Evolutionary conservation across 2,797 vertebrate species (phyloP).

Genomic region (Sebastes taczanowskii): DNA sequence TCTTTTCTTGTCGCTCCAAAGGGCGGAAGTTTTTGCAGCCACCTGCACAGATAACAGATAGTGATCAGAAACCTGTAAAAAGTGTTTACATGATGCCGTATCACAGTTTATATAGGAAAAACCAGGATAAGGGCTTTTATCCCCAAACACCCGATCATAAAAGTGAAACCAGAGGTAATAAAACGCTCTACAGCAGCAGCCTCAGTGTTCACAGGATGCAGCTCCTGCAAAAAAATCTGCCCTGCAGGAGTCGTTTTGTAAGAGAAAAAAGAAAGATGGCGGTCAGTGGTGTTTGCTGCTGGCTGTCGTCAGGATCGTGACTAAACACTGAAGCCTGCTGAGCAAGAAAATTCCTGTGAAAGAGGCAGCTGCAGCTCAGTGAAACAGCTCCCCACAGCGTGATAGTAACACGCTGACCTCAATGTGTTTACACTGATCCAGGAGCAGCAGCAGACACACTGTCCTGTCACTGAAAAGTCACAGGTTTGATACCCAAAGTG

Average conservation of each 20-base stretch:
- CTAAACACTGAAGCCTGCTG: slow-evolving; percentile 7
- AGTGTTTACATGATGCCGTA: background rate
- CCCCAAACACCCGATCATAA: background rate
- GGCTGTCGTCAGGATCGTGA: slow-evolving; percentile 4
- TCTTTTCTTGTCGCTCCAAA: too few species aligned
- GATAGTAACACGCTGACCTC: background rate
- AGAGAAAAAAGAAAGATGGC: background rate
- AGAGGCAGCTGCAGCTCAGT: background rate
- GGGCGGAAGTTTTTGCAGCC: background rate
- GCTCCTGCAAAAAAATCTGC: background rate
- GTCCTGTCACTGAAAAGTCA: background rate
- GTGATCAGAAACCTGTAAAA: background rate
- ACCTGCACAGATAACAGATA: background rate
- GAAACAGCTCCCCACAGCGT: background rate
- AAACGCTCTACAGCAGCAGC: background rate
- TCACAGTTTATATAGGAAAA: background rate
- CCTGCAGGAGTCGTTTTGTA: slow-evolving; percentile 2
- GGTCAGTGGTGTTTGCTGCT: background rate
- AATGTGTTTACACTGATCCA: background rate
- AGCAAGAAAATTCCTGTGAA: slow-evolving; percentile 12
- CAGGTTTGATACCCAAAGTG: background rate
- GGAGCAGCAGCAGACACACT: background rate
- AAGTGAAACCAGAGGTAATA: background rate
- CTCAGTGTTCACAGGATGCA: background rate
- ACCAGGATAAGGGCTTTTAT: background rate